Percentiles rank a stretch among this genome's conserved stretches.
phyloP scores from a whole-genome alignment of 2,797 vertebrate species.

The Xenopus petersii region DNA sequence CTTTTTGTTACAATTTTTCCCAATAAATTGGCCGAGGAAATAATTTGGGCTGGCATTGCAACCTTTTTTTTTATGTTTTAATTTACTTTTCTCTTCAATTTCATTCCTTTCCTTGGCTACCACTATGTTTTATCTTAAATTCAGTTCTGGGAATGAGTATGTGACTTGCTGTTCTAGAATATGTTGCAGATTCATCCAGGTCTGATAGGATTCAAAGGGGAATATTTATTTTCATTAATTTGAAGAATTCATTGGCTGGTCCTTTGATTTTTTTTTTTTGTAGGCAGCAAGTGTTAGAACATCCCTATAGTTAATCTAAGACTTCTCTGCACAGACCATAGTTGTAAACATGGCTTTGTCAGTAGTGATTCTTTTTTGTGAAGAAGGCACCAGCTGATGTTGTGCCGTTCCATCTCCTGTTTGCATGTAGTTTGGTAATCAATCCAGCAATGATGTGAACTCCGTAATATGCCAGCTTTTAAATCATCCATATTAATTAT shows the following conservation, averaged over 20 bases:
- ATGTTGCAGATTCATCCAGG: slow-evolving; percentile 16
- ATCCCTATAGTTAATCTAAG: slow-evolving; percentile 63
- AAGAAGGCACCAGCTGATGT: slow-evolving; percentile 75
- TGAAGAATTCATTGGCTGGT: slow-evolving; percentile 69
- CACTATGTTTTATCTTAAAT: slow-evolving; percentile 10
- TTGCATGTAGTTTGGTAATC: slow-evolving; percentile 80
- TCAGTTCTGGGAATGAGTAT: slow-evolving; percentile 16
- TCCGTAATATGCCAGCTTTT: slow-evolving; percentile 68
- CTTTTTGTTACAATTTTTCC: slow-evolving; percentile 65
- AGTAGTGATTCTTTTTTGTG: slow-evolving; percentile 66
- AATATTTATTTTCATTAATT: slow-evolving; percentile 90
- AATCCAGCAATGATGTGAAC: slow-evolving; percentile 69
- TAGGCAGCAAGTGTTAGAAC: slow-evolving; percentile 61
- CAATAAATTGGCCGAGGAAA: slow-evolving; percentile 79
- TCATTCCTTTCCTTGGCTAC: slow-evolving; percentile 54
- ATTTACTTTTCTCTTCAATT: slow-evolving; percentile 62
- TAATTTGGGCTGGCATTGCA: slow-evolving; percentile 76
- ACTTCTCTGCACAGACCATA: slow-evolving; percentile 62
- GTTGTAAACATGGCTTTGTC: slow-evolving; percentile 75
- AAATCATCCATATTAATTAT: slow-evolving; percentile 67
- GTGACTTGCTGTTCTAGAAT: slow-evolving; percentile 21
- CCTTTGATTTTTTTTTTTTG: slow-evolving; percentile 59
- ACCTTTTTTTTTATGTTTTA: slow-evolving; percentile 63
- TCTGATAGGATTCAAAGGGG: slow-evolving; percentile 57
- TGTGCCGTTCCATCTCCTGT: slow-evolving; percentile 81